Conservation (phyloP, 2,113 vertebrate species). For the Jacana jacana region DNA sequence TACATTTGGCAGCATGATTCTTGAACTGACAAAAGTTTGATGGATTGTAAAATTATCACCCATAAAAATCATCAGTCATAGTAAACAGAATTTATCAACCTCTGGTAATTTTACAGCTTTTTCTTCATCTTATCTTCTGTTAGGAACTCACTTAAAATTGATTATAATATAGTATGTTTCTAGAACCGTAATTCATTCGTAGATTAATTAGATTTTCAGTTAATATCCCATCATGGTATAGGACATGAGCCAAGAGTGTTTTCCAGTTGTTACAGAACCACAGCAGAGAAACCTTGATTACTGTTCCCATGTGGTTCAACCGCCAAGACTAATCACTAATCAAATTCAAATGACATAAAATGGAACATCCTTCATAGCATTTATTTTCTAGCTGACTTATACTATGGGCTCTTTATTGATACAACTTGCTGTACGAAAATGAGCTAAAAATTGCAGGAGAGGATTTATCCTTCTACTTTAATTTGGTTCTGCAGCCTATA, state of each 20-base stretch:
- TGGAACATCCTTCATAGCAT: conserved; percentile 53
- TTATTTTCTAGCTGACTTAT: conserved; percentile 59
- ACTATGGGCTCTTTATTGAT: conserved; percentile 56
- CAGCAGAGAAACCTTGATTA: conserved; percentile 58
- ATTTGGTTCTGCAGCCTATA: neutral
- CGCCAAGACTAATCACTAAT: conserved; percentile 71
- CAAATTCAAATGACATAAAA: conserved; percentile 63
- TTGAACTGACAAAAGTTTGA: conserved; percentile 77
- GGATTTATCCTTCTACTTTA: conserved; percentile 42
- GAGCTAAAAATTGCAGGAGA: conserved; percentile 34
- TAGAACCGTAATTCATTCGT: conserved; percentile 72
- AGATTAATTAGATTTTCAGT: conserved; percentile 84
- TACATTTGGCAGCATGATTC: conserved; percentile 74
- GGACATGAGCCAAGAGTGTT: conserved; percentile 60
- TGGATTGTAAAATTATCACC: conserved; percentile 78
- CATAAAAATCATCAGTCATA: conserved; percentile 78
- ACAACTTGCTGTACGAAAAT: conserved; percentile 30
- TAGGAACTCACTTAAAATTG: conserved; percentile 76
- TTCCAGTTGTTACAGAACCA: conserved; percentile 27
- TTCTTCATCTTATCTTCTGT: conserved; percentile 78
- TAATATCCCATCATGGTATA: conserved; percentile 77
- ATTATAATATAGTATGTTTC: conserved; percentile 76
- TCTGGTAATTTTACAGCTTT: conserved; percentile 74
- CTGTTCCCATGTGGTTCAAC: conserved; percentile 66
- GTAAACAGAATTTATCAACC: conserved; percentile 74